Conservation (phyloP, 2,797 vertebrate genomes). For the Sandelia bainsii region DNA sequence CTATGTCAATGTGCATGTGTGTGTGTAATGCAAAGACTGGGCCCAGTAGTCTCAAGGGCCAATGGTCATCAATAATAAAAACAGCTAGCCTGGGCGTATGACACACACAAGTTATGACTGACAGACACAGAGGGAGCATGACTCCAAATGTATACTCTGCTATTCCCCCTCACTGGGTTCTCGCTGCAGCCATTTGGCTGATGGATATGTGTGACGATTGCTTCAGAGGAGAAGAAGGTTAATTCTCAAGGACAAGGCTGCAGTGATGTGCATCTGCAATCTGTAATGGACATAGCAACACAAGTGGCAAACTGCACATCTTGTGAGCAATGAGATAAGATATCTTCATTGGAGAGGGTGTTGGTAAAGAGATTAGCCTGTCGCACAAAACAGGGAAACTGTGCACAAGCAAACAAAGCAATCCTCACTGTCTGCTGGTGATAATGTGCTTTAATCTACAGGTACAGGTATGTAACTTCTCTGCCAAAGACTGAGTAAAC, state of each 20-base stretch:
- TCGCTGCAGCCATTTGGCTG: conserved; percentile 16
- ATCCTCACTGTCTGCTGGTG: not conserved
- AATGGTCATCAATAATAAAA: conserved; percentile 75
- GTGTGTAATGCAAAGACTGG: not conserved
- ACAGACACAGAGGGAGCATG: conserved; percentile 25
- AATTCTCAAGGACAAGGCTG: conserved; percentile 63
- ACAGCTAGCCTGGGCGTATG: conserved; percentile 20
- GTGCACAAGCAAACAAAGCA: conserved; percentile 1
- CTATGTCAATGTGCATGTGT: not conserved
- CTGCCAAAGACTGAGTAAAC: conserved; percentile 23
- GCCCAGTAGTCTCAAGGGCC: conserved; percentile 49
- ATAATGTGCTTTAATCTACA: not conserved
- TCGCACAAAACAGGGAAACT: conserved; percentile 26
- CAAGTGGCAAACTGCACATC: conserved; percentile 4
- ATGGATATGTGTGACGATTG: conserved; percentile 50
- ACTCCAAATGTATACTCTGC: conserved; percentile 6
- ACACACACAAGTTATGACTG: conserved; percentile 40
- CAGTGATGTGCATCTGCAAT: conserved; percentile 42
- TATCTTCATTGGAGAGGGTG: conserved; percentile 39
- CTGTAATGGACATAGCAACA: conserved; percentile 16
- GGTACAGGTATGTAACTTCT: not conserved
- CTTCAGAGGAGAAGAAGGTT: conserved; percentile 44
- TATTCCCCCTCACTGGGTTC: not conserved
- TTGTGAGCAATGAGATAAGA: conserved; percentile 14
- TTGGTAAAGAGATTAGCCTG: conserved; percentile 35